A percentile compares a stretch with the other conserved stretches of the same genome.
Conservation (phyloP, 1,140 invertebrate species). For the Neotoxoptera formosana region DNA sequence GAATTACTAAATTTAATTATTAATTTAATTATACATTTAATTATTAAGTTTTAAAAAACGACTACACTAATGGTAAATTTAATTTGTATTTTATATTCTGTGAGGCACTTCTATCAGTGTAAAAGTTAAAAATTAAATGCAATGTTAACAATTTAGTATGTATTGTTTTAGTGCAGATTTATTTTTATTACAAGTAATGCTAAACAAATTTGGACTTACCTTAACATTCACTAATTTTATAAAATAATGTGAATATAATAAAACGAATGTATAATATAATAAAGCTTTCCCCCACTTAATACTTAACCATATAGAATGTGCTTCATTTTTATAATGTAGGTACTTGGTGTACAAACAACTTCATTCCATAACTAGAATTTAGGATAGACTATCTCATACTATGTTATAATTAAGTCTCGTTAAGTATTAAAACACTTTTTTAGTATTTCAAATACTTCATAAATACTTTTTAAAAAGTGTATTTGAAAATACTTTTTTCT, state of each 20-base stretch:
- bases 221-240: not conserved
- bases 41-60: not conserved
- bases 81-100: not conserved
- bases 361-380: not conserved
- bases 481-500: no score
- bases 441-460: no score
- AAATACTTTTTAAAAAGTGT: no score
- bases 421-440: no score
- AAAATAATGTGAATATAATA: not conserved
- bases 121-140: not conserved
- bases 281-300: not conserved
- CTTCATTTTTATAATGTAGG: not conserved
- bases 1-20: no score
- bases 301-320: not conserved
- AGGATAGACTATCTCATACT: not conserved
- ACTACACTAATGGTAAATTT: not conserved
- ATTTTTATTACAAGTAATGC: not conserved
- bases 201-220: not conserved
- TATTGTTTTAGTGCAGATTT: not conserved
- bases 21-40: no score
- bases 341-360: not conserved
- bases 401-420: not conserved
- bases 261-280: not conserved
- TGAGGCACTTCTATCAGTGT: not conserved
- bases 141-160: not conserved